A percentile compares a stretch with the other conserved stretches of the same genome.
phyloP scores from a whole-genome alignment of 2,113 vertebrate genomes.

The Pluvialis apricaria region DNA sequence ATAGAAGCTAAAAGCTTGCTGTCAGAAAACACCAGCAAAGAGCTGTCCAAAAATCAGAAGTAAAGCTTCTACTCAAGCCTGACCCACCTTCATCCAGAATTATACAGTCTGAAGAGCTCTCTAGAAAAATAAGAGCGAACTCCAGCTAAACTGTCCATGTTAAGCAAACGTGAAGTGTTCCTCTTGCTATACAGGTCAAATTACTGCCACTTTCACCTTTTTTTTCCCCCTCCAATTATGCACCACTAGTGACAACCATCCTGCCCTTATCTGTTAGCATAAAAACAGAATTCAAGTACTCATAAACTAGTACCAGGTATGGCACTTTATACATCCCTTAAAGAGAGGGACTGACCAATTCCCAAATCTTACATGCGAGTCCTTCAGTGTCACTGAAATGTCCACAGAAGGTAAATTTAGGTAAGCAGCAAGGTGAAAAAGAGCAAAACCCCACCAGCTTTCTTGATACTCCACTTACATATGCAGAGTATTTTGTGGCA shows the following conservation, averaged over 20 bases:
- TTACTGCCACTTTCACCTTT: background rate
- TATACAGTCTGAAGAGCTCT: background rate
- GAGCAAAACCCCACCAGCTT: background rate
- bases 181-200: background rate
- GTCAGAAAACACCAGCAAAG: background rate
- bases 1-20: background rate
- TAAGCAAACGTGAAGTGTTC: background rate
- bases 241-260: background rate
- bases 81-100: background rate
- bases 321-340: background rate
- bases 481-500: background rate
- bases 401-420: background rate
- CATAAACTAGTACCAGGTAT: background rate
- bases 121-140: background rate
- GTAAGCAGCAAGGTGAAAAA: background rate
- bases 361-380: background rate
- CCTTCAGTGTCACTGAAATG: background rate
- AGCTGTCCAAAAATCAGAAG: background rate
- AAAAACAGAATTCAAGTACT: background rate
- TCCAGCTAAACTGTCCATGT: background rate
- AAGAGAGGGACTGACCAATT: background rate
- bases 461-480: background rate
- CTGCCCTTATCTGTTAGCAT: fast-evolving
- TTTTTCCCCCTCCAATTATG: background rate
- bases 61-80: background rate